A percentile compares a stretch with the other conserved stretches of the same genome.
Conservation (phyloP, 2,113 vertebrate species). For the Sander lucioperca region DNA sequence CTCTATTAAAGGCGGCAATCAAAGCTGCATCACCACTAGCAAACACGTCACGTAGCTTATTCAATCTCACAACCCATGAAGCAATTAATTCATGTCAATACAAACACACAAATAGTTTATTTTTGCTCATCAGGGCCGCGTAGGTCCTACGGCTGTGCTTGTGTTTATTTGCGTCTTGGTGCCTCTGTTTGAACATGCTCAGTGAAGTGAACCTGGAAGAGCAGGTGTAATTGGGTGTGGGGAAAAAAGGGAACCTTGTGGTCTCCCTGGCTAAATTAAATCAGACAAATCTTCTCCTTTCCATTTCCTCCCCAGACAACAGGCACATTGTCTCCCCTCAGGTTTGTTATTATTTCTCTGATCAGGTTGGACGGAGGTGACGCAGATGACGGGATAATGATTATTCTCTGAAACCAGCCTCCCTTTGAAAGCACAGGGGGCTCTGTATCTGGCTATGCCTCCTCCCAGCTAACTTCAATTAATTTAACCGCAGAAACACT, state of each 20-base stretch:
- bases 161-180: conserved; percentile 53
- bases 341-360: conserved; percentile 59
- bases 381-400: conserved; percentile 51
- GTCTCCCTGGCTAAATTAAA: conserved; percentile 71
- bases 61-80: conserved; percentile 80
- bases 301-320: conserved; percentile 70
- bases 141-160: conserved; percentile 43
- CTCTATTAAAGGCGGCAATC: conserved; percentile 67
- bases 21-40: conserved; percentile 67
- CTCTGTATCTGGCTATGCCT: conserved; percentile 3
- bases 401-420: conserved; percentile 24
- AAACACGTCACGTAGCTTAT: conserved; percentile 80
- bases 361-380: conserved; percentile 47
- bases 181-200: conserved; percentile 50
- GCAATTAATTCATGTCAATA: conserved; percentile 83
- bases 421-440: conserved; percentile 24
- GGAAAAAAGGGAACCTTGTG: conserved; percentile 56
- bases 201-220: conserved; percentile 65
- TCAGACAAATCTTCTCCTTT: conserved; percentile 67
- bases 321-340: conserved; percentile 41
- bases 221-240: conserved; percentile 81
- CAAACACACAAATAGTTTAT: conserved; percentile 69
- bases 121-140: conserved; percentile 31
- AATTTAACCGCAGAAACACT: conserved; percentile 34
- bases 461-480: conserved; percentile 36